phyloP scores from a whole-genome alignment of 2,888 invertebrate species.

The Cheilosia impressa region DNA sequence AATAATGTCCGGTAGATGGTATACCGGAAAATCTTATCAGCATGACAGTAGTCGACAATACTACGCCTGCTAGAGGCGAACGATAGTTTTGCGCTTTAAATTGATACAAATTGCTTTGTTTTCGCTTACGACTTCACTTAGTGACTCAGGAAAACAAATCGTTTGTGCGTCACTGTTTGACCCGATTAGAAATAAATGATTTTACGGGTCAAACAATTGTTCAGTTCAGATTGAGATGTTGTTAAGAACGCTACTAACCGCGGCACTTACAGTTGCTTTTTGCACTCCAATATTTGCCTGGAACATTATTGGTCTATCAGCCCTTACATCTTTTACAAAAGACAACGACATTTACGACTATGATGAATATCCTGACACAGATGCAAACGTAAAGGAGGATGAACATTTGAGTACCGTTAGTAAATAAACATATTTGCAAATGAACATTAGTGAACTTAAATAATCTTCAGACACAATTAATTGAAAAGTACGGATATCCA shows the following conservation, averaged over 20 bases:
- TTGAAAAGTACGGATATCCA: conserved; percentile 87
- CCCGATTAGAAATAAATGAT: conserved; percentile 14
- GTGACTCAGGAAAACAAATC: conserved; percentile 14
- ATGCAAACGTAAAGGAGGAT: conserved; percentile 44
- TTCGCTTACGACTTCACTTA: not conserved
- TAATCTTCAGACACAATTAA: conserved; percentile 84
- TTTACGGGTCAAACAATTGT: conserved; percentile 21
- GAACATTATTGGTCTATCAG: conserved; percentile 5
- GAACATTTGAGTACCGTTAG: conserved; percentile 45
- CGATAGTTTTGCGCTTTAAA: conserved; percentile 15
- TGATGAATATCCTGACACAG: conserved; percentile 4
- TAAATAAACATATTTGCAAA: not conserved
- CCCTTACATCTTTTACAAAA: not conserved
- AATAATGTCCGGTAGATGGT: not conserved
- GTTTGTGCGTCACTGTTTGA: conserved; percentile 21
- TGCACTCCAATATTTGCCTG: conserved; percentile 7
- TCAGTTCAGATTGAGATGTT: conserved; percentile 58
- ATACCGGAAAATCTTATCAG: conserved; percentile 31
- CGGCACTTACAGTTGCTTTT: conserved; percentile 8
- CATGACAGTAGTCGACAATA: not conserved
- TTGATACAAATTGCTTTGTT: not conserved
- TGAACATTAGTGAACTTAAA: not conserved
- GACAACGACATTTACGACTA: conserved; percentile 3
- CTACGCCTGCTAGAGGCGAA: not conserved
- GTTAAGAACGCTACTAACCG: conserved; percentile 33